Conservation (phyloP, 2,797 vertebrate genomes). For the Sciaenops ocellatus region DNA sequence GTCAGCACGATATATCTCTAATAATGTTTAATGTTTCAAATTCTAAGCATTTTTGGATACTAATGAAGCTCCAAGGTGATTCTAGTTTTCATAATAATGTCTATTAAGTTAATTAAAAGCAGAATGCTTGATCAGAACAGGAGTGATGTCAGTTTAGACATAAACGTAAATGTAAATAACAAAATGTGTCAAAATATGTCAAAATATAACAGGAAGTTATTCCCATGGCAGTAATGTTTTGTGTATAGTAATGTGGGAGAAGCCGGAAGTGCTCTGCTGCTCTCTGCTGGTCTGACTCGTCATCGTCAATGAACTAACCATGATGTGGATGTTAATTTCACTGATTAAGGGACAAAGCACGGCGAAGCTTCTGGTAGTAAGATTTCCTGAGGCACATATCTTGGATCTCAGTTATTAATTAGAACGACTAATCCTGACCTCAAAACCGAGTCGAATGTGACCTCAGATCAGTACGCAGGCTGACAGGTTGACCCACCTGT, state of each 20-base stretch:
- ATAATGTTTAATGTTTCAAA: too few species aligned
- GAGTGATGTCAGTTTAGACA: neutral
- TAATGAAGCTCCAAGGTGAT: too few species aligned
- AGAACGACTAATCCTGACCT: conserved; percentile 52
- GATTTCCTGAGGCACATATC: conserved; percentile 23
- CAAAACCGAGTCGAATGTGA: conserved; percentile 7
- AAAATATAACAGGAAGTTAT: neutral
- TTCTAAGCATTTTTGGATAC: too few species aligned
- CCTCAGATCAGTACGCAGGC: conserved; percentile 36
- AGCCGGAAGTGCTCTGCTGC: conserved; percentile 49
- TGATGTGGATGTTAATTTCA: conserved; percentile 56
- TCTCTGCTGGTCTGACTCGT: conserved; percentile 61
- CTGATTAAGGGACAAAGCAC: conserved; percentile 42
- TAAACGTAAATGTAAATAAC: neutral
- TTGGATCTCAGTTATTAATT: conserved; percentile 51
- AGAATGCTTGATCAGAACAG: neutral
- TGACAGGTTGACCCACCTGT: conserved; percentile 62
- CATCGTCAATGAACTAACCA: neutral
- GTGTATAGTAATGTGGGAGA: neutral
- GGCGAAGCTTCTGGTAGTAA: conserved; percentile 47
- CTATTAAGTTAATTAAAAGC: neutral
- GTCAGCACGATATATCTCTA: neutral
- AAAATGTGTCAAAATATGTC: too few species aligned
- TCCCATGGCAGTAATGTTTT: neutral
- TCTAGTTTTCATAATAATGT: neutral